Evolutionary conservation across 2,797 vertebrate species (phyloP).

Genomic region (Nannoperca australis): DNA sequence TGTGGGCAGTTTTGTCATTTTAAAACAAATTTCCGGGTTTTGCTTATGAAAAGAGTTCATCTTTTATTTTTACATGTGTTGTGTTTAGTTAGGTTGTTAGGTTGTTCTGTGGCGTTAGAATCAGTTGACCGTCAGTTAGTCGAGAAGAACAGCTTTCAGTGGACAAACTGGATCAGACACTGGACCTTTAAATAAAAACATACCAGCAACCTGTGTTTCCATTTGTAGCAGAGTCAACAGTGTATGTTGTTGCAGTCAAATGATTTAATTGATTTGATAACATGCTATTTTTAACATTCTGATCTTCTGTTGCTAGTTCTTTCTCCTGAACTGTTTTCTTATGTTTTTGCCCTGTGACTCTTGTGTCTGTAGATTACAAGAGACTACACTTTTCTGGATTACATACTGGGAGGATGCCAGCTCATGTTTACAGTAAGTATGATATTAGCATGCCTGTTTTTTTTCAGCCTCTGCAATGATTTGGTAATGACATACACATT

Average conservation of each 20-base stretch:
- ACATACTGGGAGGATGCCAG: slow-evolving; percentile 98
- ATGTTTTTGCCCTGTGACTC: slow-evolving; percentile 9
- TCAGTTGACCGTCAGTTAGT: neutral
- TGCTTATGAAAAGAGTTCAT: neutral
- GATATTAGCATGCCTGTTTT: slow-evolving; percentile 28
- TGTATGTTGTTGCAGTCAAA: neutral
- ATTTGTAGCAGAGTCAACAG: neutral
- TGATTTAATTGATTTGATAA: neutral
- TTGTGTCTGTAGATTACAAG: slow-evolving; percentile 89
- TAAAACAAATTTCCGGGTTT: slow-evolving; percentile 14
- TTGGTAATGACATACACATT: slow-evolving; percentile 54
- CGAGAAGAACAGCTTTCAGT: neutral
- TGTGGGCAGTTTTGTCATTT: slow-evolving; percentile 17
- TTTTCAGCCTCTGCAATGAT: slow-evolving; percentile 16
- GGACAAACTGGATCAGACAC: neutral
- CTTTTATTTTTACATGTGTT: neutral
- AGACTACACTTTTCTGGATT: slow-evolving; percentile 97
- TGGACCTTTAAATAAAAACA: neutral
- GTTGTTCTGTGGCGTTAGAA: neutral
- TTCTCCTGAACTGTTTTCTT: neutral
- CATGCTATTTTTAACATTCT: neutral
- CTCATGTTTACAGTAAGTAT: slow-evolving; percentile 98
- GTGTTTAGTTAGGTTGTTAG: slow-evolving; percentile 2
- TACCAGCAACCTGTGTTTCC: neutral
- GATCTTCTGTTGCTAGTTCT: neutral